Conservation (phyloP, 1,140 invertebrate species). For the Drosophila ambigua region DNA sequence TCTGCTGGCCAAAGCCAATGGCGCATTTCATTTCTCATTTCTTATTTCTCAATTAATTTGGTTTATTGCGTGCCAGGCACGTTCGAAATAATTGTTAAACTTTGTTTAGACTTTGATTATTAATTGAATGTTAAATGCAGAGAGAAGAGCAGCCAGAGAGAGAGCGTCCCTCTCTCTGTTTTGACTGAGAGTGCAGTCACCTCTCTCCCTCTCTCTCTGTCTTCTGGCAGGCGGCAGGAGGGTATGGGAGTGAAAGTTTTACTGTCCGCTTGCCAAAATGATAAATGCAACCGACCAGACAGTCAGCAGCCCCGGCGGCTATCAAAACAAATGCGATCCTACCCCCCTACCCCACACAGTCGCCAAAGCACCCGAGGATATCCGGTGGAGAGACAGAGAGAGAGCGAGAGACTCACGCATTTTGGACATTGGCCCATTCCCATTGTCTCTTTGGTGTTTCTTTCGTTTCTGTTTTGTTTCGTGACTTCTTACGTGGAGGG, state of each 20-base stretch:
- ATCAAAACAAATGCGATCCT: conserved; percentile 24
- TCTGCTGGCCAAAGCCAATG: conserved; percentile 45
- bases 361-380: conserved; percentile 50
- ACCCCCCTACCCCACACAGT: neutral
- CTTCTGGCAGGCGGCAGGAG: neutral
- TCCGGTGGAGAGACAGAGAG: conserved; percentile 38
- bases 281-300: conserved; percentile 41
- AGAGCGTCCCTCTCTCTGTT: conserved; percentile 12
- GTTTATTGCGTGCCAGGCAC: conserved; percentile 48
- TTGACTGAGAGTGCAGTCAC: conserved; percentile 12
- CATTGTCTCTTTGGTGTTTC: conserved; percentile 34
- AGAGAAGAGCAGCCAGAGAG: no score
- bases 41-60: conserved; percentile 40
- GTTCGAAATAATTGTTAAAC: conserved; percentile 43
- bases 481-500: conserved; percentile 6
- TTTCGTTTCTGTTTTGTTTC: conserved; percentile 19
- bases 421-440: conserved; percentile 24
- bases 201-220: neutral
- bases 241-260: conserved; percentile 38
- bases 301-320: conserved; percentile 35
- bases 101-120: conserved; percentile 25
- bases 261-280: conserved; percentile 46
- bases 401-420: conserved; percentile 32
- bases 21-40: conserved; percentile 76
- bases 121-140: conserved; percentile 53